These are phyloP conservation scores for Cydia amplana DNA, from an alignment of 1,140 invertebrate genomes.

Conservation along the genomic window DNA sequence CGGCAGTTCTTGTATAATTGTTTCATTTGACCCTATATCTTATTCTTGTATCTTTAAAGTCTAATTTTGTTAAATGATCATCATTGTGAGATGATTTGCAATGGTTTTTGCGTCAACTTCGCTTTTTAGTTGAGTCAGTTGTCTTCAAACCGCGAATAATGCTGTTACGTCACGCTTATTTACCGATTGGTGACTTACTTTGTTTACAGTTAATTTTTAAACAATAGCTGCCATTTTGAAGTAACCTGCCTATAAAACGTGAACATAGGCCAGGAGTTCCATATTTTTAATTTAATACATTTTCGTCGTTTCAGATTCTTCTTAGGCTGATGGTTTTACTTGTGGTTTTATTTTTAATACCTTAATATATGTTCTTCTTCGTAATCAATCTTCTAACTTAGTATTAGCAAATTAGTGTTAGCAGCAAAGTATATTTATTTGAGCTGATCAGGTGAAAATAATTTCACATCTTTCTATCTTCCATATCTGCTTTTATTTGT, in stretches of 20 bases:
- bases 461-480: not conserved
- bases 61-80: not conserved
- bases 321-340: no score
- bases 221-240: conserved; percentile 1
- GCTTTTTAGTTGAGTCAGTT: conserved; percentile 4
- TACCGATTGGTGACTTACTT: conserved; percentile 20
- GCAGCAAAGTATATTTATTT: no score
- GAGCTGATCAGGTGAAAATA: no score
- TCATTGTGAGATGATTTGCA: not conserved
- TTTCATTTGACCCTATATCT: not conserved
- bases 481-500: not conserved
- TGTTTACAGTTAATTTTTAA: conserved; percentile 28
- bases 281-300: not conserved
- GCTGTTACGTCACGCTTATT: conserved; percentile 1
- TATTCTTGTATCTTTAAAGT: not conserved
- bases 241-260: not conserved
- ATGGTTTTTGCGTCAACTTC: not conserved
- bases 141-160: conserved; percentile 20
- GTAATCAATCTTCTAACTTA: no score
- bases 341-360: no score
- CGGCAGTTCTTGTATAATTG: not conserved
- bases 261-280: not conserved
- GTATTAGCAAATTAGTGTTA: no score
- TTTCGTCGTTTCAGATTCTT: not conserved
- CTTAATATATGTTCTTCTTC: no score